Base-by-base conservation (phyloP, 2,113 vertebrate species). In the Engraulis encrasicolus region DNA sequence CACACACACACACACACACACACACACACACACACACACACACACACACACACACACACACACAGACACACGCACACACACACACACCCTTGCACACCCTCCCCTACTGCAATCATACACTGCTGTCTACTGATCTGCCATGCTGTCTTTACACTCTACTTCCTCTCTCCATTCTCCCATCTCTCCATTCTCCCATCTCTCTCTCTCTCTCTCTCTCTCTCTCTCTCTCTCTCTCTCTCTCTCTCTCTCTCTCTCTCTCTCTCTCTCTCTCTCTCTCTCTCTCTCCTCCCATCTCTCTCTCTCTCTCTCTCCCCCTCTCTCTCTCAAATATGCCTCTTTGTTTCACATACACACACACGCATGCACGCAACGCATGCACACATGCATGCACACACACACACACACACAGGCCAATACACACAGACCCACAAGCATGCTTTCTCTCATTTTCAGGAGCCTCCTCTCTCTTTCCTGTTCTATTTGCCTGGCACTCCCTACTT, bases 211-310 rank as follows among this genome's bases (percentile, higher is more conserved):
- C 84, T 86, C 85, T 80, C 78, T 66, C 61, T 78, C 66, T 9
- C 50, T 77, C 82, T 80, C 80, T 61, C 36, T 49, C 38, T 78
- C 23, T 6, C 19, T 80, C 49, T 80, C 40, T 85, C 79, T 66
- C 84, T 66, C 81, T 82, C 84, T 83, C 54, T 61, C 49, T 83
- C 50, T n/a, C 71, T 82, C 81, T 80, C 20, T 80, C 36, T 79
- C 78, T 54, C 27, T 49, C 18, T 18, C 84, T 36, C 40, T 37
- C 66, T 66, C 80, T 79, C 82, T 87, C 87, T 91, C 14, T 0
- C 50, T 18, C 19, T 52, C 19, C 11, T 52, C 18, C 3, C 19
- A 52, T 52, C 15, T 18, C 18, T 52, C 18, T 18, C 50, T 15
- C 50, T 18, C 50, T 18, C 15, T 18, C 14, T 52, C 50, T 15